phyloP scores from a whole-genome alignment of 2,797 vertebrate genomes.

The Champsocephalus esox region DNA sequence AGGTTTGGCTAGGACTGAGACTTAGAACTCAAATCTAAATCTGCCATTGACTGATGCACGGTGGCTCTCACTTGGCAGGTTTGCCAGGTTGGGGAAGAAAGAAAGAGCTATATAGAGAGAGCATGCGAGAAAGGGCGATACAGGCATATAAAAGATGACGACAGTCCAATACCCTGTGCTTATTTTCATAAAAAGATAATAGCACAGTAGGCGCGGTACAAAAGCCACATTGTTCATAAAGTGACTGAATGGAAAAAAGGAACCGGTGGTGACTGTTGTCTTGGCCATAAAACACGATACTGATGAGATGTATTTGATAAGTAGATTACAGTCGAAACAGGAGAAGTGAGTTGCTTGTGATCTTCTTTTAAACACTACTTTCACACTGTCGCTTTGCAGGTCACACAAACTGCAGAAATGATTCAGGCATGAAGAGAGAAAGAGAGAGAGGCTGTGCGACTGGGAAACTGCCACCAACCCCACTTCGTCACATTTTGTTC shows the following conservation, averaged over 20 bases:
- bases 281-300: constrained; percentile 65
- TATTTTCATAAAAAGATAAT: constrained; percentile 80
- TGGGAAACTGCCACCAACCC: constrained; percentile 66
- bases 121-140: constrained; percentile 52
- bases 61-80: constrained; percentile 71
- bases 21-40: constrained; percentile 68
- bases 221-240: constrained; percentile 74
- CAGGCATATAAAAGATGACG: constrained; percentile 73
- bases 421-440: constrained; percentile 49
- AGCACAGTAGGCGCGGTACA: constrained; percentile 60
- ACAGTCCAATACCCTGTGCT: constrained; percentile 64
- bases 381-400: constrained; percentile 63
- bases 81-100: constrained; percentile 56
- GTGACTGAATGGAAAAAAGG: constrained; percentile 67
- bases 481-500: constrained; percentile 74
- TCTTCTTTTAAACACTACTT: constrained; percentile 54
- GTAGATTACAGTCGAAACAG: constrained; percentile 65
- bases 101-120: constrained; percentile 19
- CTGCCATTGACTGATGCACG: constrained; percentile 62
- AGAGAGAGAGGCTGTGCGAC: constrained; percentile 11
- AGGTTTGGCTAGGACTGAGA: constrained; percentile 67
- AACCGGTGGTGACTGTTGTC: constrained; percentile 56
- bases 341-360: constrained; percentile 59
- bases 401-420: constrained; percentile 59
- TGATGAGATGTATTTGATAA: constrained; percentile 65